Evolutionary conservation across 2,797 vertebrate species (phyloP).

Genomic region (Coendou prehensilis): DNA sequence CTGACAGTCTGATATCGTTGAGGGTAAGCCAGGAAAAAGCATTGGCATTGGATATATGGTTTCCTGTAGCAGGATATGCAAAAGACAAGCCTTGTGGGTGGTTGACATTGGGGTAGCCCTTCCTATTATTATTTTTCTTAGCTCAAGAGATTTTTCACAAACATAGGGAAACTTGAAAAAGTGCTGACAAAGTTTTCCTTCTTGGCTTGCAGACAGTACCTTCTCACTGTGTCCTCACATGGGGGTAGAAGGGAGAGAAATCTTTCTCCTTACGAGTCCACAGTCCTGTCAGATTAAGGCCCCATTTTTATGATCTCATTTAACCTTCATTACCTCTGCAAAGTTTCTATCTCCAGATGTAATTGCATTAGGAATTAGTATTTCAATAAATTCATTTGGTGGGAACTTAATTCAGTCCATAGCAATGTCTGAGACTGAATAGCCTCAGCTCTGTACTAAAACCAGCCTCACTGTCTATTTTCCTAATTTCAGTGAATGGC

Average conservation of each 20-base stretch:
- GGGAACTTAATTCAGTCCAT: neutral
- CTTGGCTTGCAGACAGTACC: neutral
- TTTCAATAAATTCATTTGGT: neutral
- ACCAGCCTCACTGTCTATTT: neutral
- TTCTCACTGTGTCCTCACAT: neutral
- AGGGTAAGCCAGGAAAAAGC: neutral
- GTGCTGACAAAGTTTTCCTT: neutral
- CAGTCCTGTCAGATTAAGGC: neutral
- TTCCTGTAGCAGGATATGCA: neutral
- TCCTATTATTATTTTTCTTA: slow-evolving; percentile 78
- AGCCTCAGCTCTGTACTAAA: neutral
- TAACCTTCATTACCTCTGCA: neutral
- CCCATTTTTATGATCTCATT: neutral
- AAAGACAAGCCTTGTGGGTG: slow-evolving; percentile 60
- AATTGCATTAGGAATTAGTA: neutral
- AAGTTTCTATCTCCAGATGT: neutral
- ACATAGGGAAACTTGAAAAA: slow-evolving; percentile 32
- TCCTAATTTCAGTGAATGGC: neutral
- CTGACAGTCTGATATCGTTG: slow-evolving; percentile 16
- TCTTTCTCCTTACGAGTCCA: neutral
- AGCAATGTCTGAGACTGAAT: neutral
- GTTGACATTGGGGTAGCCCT: neutral
- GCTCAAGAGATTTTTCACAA: slow-evolving; percentile 80
- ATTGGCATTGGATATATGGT: slow-evolving; percentile 58
- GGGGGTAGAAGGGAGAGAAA: neutral